Conservation (phyloP, 30 jellyfish, hydroid and myxozoan genomes). For the Hydractinia symbiolongicarpus region DNA sequence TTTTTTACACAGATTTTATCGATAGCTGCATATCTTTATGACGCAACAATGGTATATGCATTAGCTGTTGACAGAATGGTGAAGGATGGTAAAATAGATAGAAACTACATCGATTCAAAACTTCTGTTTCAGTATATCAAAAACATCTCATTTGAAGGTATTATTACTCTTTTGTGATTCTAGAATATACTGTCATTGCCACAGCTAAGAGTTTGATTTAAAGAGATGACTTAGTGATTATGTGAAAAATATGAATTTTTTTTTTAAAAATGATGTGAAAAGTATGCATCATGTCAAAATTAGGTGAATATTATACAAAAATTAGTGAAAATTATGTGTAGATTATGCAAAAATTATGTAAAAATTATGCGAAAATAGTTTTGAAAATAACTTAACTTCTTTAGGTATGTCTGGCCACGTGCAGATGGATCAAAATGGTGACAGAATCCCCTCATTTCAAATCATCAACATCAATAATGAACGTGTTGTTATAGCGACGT, state of each 20-base stretch:
- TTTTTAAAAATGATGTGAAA: no score
- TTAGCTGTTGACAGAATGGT: constrained; percentile 53
- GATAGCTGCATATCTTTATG: constrained; percentile 70
- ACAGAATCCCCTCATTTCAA: constrained; percentile 61
- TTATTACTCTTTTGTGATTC: no score
- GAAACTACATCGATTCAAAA: neutral
- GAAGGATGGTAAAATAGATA: neutral
- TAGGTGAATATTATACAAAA: no score
- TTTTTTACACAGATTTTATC: constrained; percentile 37
- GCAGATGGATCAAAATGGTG: constrained; percentile 61
- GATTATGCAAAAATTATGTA: no score
- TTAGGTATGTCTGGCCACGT: constrained; percentile 85
- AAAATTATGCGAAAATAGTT: no score
- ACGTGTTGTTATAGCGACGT: constrained; percentile 36
- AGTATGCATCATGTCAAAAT: no score
- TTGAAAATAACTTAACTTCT: neutral
- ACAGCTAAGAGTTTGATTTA: no score
- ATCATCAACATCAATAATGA: constrained; percentile 46
- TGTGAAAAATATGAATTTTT: no score
- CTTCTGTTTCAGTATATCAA: neutral
- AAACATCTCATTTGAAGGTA: constrained; percentile 1
- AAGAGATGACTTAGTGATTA: no score
- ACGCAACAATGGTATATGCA: constrained; percentile 72
- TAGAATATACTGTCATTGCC: no score
- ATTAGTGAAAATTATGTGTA: no score